Percentiles rank a stretch among this genome's conserved stretches.
Conservation (phyloP, 2,113 vertebrate genomes). For the Meleagris gallopavo region DNA sequence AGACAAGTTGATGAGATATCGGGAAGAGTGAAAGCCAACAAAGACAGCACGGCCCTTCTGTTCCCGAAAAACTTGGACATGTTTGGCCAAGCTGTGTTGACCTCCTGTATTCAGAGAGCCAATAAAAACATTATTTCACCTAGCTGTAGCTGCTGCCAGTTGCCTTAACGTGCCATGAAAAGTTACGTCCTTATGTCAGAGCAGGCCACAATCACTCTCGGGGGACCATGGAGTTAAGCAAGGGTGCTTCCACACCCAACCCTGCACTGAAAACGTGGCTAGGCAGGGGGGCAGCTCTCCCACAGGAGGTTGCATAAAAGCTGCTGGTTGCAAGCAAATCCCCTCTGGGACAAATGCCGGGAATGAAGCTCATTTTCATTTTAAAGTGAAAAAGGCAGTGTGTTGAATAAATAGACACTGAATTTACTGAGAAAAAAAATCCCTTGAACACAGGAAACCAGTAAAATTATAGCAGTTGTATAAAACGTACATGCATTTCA, state of each 20-base stretch:
- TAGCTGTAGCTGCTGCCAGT: neutral
- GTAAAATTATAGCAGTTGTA: neutral
- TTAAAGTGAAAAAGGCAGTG: neutral
- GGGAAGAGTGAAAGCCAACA: neutral
- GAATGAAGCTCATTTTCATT: neutral
- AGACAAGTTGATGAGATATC: neutral
- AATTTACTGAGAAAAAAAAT: neutral
- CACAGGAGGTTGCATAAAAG: constrained; percentile 33
- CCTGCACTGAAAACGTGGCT: neutral
- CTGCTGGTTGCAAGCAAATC: rapidly evolving
- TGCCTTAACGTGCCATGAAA: constrained; percentile 48
- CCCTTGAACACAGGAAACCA: neutral
- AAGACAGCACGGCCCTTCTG: neutral
- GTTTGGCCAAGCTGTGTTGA: neutral
- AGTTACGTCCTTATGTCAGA: neutral
- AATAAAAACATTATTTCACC: constrained; percentile 57
- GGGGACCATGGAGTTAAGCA: constrained; percentile 36
- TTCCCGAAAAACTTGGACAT: constrained; percentile 3
- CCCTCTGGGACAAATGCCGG: neutral
- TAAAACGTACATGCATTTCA: neutral
- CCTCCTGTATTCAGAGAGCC: neutral
- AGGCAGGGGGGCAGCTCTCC: neutral
- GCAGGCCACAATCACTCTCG: neutral
- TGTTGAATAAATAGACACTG: neutral
- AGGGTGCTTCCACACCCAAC: constrained; percentile 29